A percentile compares a stretch with the other conserved stretches of the same genome.
Conservation (phyloP, 2,113 vertebrate species). For the Sander lucioperca region DNA sequence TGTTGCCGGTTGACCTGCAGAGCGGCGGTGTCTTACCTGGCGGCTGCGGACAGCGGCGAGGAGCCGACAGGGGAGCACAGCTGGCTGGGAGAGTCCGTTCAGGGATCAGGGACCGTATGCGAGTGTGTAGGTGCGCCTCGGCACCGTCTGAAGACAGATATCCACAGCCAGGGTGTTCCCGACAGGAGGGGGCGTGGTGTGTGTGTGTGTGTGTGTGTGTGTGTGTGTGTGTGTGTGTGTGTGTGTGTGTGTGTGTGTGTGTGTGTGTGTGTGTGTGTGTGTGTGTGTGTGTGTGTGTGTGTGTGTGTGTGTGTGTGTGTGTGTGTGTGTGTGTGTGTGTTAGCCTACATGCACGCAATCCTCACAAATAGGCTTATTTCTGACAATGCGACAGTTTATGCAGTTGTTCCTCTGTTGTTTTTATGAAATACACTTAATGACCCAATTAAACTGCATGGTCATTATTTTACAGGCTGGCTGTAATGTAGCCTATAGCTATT, state of each 20-base stretch:
- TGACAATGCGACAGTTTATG: slow-evolving; percentile 53
- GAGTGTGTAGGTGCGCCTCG: slow-evolving; percentile 55
- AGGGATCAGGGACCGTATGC: slow-evolving; percentile 16
- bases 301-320: slow-evolving; percentile 26
- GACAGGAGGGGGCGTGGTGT: slow-evolving; percentile 79
- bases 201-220: slow-evolving; percentile 42
- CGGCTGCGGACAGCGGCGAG: slow-evolving; percentile 10
- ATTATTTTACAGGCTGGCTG: not conserved
- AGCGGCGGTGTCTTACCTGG: slow-evolving; percentile 68
- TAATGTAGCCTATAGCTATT: too few species aligned
- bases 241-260: not conserved
- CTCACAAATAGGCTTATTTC: slow-evolving; percentile 26
- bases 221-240: slow-evolving; percentile 34
- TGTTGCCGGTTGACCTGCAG: slow-evolving; percentile 22
- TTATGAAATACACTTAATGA: not conserved
- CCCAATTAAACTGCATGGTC: not conserved
- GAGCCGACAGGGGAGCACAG: slow-evolving; percentile 1
- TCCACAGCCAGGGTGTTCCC: slow-evolving; percentile 73
- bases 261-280: slow-evolving; percentile 42
- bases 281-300: slow-evolving; percentile 38
- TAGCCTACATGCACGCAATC: not conserved
- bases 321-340: not conserved
- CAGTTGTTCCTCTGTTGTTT: not conserved
- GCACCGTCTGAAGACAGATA: slow-evolving; percentile 63
- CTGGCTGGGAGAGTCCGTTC: slow-evolving; percentile 12